Conservation (phyloP, 2,113 vertebrate species). For the Nanorana parkeri region DNA sequence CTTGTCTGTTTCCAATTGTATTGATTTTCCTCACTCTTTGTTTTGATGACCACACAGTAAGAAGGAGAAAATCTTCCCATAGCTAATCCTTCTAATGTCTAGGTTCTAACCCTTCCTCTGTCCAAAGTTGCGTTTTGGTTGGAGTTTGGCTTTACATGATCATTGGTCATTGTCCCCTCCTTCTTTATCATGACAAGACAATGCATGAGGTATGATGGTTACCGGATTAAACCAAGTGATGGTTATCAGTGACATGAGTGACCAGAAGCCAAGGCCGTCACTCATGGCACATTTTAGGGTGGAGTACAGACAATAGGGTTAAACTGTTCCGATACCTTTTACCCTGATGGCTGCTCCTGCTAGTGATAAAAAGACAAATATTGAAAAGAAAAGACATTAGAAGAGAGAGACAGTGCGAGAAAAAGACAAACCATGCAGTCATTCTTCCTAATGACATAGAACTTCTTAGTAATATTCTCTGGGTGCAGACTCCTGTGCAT, state of each 20-base stretch:
- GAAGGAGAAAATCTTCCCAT: too few relatives aligned
- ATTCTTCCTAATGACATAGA: background rate
- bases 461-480: background rate
- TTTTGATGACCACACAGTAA: too few relatives aligned
- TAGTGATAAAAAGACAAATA: slow-evolving; percentile 89
- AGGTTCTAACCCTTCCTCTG: too few relatives aligned
- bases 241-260: slow-evolving; percentile 68
- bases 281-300: slow-evolving; percentile 69
- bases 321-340: slow-evolving; percentile 91
- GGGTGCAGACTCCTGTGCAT: background rate
- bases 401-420: slow-evolving; percentile 63
- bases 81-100: too few relatives aligned
- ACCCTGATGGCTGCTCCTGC: slow-evolving; percentile 99
- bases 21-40: too few relatives aligned
- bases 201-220: slow-evolving; percentile 60
- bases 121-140: too few relatives aligned
- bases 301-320: slow-evolving; percentile 76
- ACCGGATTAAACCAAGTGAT: slow-evolving; percentile 63
- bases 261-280: slow-evolving; percentile 74
- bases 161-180: background rate
- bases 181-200: slow-evolving; percentile 46
- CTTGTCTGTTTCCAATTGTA: too few relatives aligned
- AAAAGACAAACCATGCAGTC: background rate
- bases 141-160: background rate
- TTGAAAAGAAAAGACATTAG: slow-evolving; percentile 76